These are phyloP conservation scores for Clusia tigrina DNA, from an alignment of 2,888 invertebrate genomes.

Conservation along the genomic window DNA sequence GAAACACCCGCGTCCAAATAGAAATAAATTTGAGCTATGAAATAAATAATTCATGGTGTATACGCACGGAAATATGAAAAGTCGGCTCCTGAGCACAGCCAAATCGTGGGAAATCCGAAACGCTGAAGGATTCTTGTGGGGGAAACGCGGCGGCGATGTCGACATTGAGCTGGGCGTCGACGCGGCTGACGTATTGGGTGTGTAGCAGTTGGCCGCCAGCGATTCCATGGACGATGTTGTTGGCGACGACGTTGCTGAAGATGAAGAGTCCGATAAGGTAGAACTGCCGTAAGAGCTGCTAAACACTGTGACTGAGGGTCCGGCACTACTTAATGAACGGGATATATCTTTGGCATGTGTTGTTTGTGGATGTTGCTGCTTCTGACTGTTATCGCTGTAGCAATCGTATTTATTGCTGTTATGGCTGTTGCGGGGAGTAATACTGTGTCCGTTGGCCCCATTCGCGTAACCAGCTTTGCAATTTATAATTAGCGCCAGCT, in stretches of 20 bases:
- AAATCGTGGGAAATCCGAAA: conserved; percentile 65
- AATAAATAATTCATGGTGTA: conserved; percentile 16
- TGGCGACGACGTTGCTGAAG: conserved; percentile 14
- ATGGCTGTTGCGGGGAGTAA: too few species aligned
- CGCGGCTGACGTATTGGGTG: conserved; percentile 41
- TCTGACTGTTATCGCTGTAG: background rate
- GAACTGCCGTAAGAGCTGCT: background rate
- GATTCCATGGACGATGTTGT: conserved; percentile 45
- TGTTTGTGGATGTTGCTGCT: conserved; percentile 3
- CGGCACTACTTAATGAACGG: background rate
- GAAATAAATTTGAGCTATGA: conserved; percentile 11
- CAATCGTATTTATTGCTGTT: conserved; percentile 18
- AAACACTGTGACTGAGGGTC: background rate
- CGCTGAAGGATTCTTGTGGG: conserved; percentile 1
- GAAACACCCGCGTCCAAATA: too few species aligned
- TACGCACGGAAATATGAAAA: conserved; percentile 67
- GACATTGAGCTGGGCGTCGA: conserved; percentile 53
- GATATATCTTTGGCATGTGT: conserved; percentile 29
- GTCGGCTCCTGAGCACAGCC: conserved; percentile 65
- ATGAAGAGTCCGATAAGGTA: background rate
- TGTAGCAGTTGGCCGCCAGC: conserved; percentile 37
- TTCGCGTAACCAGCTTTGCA: conserved; percentile 35
- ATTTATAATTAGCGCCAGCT: conserved; percentile 45
- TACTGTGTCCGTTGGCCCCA: conserved; percentile 31
- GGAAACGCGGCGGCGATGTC: conserved; percentile 44